Percentiles rank a stretch among this genome's conserved stretches.
These are phyloP conservation scores for Apogon hyalosoma DNA, from an alignment of 2,797 vertebrate species.

Conservation along the genomic window DNA sequence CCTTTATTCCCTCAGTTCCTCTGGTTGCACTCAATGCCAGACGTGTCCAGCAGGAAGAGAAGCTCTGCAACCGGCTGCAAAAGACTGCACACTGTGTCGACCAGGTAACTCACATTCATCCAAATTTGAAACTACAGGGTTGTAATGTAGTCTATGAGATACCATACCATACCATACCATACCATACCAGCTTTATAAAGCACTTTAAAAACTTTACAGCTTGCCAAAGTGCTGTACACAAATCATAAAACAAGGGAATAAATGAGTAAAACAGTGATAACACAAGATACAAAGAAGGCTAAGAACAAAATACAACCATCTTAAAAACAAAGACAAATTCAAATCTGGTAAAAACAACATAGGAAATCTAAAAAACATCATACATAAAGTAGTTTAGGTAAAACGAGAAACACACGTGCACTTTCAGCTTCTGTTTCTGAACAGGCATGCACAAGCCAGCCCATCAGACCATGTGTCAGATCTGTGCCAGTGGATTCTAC, in stretches of 20 bases:
- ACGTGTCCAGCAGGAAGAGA: conserved; percentile 86
- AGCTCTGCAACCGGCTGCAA: conserved; percentile 76
- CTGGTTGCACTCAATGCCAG: conserved; percentile 80
- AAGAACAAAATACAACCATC: too few relatives aligned
- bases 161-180: too few relatives aligned
- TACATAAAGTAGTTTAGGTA: neutral
- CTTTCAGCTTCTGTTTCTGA: conserved; percentile 34
- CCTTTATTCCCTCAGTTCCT: conserved; percentile 74
- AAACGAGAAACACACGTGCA: neutral
- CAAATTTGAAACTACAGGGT: neutral
- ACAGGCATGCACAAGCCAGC: conserved; percentile 88
- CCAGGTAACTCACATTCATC: conserved; percentile 81
- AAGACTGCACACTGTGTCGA: conserved; percentile 81
- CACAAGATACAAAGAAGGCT: too few relatives aligned
- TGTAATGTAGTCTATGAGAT: neutral
- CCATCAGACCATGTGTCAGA: conserved; percentile 82
- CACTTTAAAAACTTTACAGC: too few relatives aligned
- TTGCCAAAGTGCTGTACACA: too few relatives aligned
- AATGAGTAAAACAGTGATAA: too few relatives aligned
- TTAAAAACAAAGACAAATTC: too few relatives aligned
- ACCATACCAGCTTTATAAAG: too few relatives aligned
- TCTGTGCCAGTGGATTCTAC: conserved; percentile 87
- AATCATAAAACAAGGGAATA: too few relatives aligned
- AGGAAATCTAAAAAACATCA: too few relatives aligned
- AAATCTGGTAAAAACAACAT: too few relatives aligned